A percentile compares a stretch with the other conserved stretches of the same genome.
phyloP scores from a whole-genome alignment of 2,888 invertebrate genomes.

The Cephus pulcher region DNA sequence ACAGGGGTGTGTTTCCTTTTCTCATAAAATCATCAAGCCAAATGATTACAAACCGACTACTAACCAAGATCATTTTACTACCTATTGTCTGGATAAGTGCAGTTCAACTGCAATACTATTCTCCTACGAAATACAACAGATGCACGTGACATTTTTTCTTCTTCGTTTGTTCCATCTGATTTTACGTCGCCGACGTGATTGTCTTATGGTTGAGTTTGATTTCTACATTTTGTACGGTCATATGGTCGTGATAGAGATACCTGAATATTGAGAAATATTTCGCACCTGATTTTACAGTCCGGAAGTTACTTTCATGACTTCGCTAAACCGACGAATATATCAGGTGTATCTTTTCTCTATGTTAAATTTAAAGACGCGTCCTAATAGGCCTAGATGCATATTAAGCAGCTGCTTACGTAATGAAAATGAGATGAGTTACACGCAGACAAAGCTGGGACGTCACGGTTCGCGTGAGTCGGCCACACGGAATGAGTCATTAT shows the following conservation, averaged over 20 bases:
- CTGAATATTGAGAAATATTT: neutral
- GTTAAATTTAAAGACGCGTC: neutral
- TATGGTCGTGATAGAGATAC: neutral
- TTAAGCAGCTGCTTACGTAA: slow-evolving; percentile 47
- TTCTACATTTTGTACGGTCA: neutral
- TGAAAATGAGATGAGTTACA: slow-evolving; percentile 50
- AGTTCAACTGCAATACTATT: neutral
- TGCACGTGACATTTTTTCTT: neutral
- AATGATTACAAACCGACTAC: neutral
- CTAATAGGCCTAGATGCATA: slow-evolving; percentile 40
- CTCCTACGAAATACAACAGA: neutral
- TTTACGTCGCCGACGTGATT: neutral
- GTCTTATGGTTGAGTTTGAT: neutral
- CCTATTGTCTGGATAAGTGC: neutral
- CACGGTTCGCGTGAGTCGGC: slow-evolving; percentile 45
- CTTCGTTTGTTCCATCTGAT: neutral
- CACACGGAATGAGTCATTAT: slow-evolving; percentile 50
- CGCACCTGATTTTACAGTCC: neutral
- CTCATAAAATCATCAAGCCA: neutral
- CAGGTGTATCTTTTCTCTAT: neutral
- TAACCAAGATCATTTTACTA: neutral
- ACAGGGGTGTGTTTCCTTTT: neutral
- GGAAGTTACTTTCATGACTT: neutral
- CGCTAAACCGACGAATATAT: neutral
- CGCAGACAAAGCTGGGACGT: slow-evolving; percentile 53